These are phyloP conservation scores for Calosoma granatense DNA, from an alignment of 1,140 invertebrate genomes.

Conservation along the genomic window DNA sequence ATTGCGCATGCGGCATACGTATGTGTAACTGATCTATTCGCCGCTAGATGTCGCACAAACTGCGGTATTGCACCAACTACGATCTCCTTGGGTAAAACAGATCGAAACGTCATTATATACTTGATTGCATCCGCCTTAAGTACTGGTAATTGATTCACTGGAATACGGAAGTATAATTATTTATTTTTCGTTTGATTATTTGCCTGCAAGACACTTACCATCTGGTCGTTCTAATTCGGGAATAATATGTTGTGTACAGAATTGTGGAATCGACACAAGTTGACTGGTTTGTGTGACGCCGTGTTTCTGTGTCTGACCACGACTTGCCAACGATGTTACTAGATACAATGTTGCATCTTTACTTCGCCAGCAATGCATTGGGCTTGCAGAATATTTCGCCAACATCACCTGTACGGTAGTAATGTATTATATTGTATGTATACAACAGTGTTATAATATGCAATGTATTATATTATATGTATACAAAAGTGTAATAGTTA, in stretches of 20 bases:
- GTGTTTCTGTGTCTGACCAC: conserved; percentile 82
- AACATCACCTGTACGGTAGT: conserved; percentile 58
- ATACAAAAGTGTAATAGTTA: conserved; percentile 13
- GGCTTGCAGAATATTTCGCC: conserved; percentile 64
- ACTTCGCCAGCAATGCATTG: conserved; percentile 72
- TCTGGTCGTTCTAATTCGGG: conserved; percentile 70
- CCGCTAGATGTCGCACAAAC: conserved; percentile 60
- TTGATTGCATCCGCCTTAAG: conserved; percentile 94
- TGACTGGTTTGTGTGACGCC: conserved; percentile 86
- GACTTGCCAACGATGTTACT: conserved; percentile 85
- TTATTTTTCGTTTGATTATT: conserved; percentile 2
- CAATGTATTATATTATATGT: too few relatives aligned
- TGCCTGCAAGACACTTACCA: conserved; percentile 38
- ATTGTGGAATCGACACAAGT: conserved; percentile 80
- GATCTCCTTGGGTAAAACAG: conserved; percentile 70
- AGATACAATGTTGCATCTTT: conserved; percentile 96
- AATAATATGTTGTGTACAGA: conserved; percentile 74
- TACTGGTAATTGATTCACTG: conserved; percentile 81
- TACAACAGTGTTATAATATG: conserved; percentile 14
- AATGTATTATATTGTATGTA: conserved; percentile 11
- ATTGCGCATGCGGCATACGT: conserved; percentile 88
- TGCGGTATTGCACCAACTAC: conserved; percentile 64
- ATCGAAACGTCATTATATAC: conserved; percentile 91
- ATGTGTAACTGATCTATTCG: conserved; percentile 78
- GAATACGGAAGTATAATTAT: conserved; percentile 27